Evolutionary conservation across 2,888 invertebrate species (phyloP).

Genomic region (Troides aeacus): DNA sequence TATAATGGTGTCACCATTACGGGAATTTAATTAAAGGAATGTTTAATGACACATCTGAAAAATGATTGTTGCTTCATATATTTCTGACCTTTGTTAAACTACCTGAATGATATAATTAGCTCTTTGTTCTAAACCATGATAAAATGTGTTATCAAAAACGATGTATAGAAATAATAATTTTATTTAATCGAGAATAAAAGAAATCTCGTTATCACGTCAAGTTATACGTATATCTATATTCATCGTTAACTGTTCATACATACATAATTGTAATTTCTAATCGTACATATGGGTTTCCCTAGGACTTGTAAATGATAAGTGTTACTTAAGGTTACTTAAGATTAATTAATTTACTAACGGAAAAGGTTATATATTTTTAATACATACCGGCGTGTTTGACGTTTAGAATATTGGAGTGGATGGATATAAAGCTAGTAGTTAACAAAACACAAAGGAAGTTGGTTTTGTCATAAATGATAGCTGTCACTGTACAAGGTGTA

Average conservation of each 20-base stretch:
- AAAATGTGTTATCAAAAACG: not conserved
- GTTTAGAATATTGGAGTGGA: too few relatives aligned
- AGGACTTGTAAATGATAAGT: not conserved
- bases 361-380: not conserved
- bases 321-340: not conserved
- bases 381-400: not conserved
- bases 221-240: not conserved
- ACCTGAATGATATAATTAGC: not conserved
- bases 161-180: too few relatives aligned
- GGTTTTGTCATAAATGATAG: too few relatives aligned
- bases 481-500: too few relatives aligned
- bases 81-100: not conserved
- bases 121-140: not conserved
- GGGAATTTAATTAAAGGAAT: not conserved
- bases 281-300: not conserved
- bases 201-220: not conserved
- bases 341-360: not conserved
- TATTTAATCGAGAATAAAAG: not conserved
- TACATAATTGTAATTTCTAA: not conserved
- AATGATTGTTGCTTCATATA: too few relatives aligned
- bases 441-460: too few relatives aligned
- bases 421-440: too few relatives aligned
- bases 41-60: not conserved
- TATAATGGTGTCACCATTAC: not conserved
- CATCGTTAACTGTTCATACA: not conserved